Evolutionary conservation across 2,113 vertebrate species (phyloP).

Genomic region (Aegotheles bennettii): DNA sequence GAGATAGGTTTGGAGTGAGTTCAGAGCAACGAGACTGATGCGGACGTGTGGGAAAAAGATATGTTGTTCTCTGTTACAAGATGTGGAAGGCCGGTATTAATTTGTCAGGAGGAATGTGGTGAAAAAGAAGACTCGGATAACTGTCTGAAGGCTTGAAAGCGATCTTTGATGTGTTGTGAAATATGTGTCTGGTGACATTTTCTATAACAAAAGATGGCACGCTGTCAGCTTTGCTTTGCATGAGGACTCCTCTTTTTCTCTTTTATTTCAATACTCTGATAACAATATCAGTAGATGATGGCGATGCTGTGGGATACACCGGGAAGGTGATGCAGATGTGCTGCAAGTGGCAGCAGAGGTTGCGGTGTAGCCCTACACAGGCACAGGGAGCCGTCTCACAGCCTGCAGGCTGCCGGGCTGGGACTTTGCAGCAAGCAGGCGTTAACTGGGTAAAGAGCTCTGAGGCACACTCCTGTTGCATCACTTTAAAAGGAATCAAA

Average conservation of each 20-base stretch:
- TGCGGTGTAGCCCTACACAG: neutral
- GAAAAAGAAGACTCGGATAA: neutral
- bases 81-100: neutral
- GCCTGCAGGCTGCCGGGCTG: too few relatives aligned
- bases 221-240: neutral
- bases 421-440: accelerated
- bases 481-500: neutral
- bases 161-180: neutral
- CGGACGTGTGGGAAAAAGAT: neutral
- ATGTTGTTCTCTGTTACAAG: neutral
- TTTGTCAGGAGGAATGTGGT: neutral
- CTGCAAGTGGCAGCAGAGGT: neutral
- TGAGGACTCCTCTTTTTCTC: neutral
- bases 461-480: accelerated
- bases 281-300: neutral
- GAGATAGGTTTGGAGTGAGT: neutral
- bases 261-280: neutral
- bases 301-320: accelerated
- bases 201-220: neutral
- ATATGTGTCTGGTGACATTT: neutral
- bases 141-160: neutral
- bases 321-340: neutral
- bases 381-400: accelerated
- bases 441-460: accelerated
- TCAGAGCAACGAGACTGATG: neutral